Percentiles rank a stretch among this genome's conserved stretches.
Conservation (phyloP, 2,888 invertebrate species). For the Cataglyphis cursor region DNA sequence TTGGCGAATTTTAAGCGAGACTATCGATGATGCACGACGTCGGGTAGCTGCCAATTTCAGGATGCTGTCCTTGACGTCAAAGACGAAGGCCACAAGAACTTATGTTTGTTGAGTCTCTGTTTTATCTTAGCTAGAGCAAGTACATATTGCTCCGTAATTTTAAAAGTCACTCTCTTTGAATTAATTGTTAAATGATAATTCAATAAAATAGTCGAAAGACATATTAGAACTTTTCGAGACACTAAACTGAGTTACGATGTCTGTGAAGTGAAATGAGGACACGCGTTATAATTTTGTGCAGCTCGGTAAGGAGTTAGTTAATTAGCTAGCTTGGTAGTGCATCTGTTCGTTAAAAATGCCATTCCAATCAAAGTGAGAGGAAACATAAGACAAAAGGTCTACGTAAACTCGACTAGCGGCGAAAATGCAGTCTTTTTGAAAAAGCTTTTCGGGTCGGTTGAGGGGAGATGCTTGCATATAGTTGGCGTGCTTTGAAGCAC, state of each 20-base stretch:
- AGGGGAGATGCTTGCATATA: slow-evolving; percentile 39
- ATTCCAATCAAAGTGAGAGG: slow-evolving; percentile 59
- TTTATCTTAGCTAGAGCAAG: background rate
- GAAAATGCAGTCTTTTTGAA: slow-evolving; percentile 20
- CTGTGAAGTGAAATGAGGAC: slow-evolving; percentile 10
- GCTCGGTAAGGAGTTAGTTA: background rate
- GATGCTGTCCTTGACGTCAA: slow-evolving; percentile 64
- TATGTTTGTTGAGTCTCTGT: slow-evolving; percentile 34
- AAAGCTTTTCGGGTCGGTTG: slow-evolving; percentile 23
- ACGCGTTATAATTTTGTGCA: background rate
- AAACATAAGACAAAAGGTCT: slow-evolving; percentile 56
- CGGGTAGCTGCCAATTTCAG: slow-evolving; percentile 54
- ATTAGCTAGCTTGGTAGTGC: slow-evolving; percentile 7
- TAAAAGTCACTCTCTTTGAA: background rate
- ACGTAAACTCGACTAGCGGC: slow-evolving; percentile 30
- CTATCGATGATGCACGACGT: slow-evolving; percentile 75
- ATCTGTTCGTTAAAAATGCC: slow-evolving; percentile 57
- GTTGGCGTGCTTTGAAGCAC: slow-evolving; percentile 35
- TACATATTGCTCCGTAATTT: background rate
- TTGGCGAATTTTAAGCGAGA: slow-evolving; percentile 83
- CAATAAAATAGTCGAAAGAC: background rate
- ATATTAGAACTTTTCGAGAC: slow-evolving; percentile 1
- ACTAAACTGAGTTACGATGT: background rate
- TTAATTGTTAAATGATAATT: background rate
- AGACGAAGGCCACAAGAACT: slow-evolving; percentile 4